phyloP scores from a whole-genome alignment of 2,113 vertebrate genomes.

The Haplochromis burtoni region DNA sequence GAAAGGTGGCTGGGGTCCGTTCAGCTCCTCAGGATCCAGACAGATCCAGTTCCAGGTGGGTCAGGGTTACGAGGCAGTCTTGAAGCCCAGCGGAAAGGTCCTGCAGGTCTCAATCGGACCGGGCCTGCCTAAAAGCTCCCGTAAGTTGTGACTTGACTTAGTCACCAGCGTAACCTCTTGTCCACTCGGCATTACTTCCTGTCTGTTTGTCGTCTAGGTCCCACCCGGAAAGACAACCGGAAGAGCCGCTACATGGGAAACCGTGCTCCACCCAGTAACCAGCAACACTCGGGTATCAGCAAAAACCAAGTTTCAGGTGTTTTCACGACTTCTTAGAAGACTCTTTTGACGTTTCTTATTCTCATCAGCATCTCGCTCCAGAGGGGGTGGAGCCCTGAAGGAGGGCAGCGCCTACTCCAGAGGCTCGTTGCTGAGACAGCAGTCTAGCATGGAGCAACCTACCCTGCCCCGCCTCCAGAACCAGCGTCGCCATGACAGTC shows the following conservation, averaged over 20 bases:
- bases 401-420: constrained; percentile 12
- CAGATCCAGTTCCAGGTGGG: constrained; percentile 77
- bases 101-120: constrained; percentile 70
- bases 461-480: constrained; percentile 67
- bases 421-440: constrained; percentile 63
- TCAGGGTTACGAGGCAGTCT: constrained; percentile 58
- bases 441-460: constrained; percentile 77
- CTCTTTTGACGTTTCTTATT: neutral
- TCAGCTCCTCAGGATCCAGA: constrained; percentile 71
- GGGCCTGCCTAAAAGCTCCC: constrained; percentile 75
- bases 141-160: constrained; percentile 41
- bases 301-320: neutral
- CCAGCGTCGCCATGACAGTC: constrained; percentile 5
- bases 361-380: neutral
- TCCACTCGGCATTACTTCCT: neutral
- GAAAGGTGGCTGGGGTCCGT: constrained; percentile 77
- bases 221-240: constrained; percentile 71
- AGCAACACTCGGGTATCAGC: constrained; percentile 34
- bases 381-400: neutral
- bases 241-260: constrained; percentile 66
- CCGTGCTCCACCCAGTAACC: neutral
- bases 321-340: neutral
- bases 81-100: constrained; percentile 71
- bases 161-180: neutral
- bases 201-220: constrained; percentile 52